phyloP scores from a whole-genome alignment of 35 echinoderm and acorn worm species.

The Diadema setosum region DNA sequence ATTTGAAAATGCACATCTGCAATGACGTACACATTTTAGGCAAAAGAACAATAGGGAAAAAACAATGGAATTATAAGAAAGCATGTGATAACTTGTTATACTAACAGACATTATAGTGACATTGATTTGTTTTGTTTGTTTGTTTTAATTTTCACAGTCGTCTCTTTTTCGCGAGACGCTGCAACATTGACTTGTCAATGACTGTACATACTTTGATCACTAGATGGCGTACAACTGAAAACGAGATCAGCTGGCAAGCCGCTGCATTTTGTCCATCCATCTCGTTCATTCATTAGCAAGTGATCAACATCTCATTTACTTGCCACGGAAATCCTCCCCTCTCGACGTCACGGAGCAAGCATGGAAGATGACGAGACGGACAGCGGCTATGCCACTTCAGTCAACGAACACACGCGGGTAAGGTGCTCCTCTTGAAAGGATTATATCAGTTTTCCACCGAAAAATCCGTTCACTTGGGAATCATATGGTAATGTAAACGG shows the following conservation, averaged over 20 bases:
- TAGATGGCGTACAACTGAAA: not conserved
- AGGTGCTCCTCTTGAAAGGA: slow-evolving; percentile 17
- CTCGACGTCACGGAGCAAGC: slow-evolving; percentile 2
- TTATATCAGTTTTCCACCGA: not conserved
- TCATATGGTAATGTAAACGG: slow-evolving; percentile 8
- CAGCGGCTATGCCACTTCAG: slow-evolving; percentile 83
- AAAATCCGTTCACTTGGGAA: not conserved
- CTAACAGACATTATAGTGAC: no score
- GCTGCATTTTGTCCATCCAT: not conserved
- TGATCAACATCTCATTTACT: not conserved
- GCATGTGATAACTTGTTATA: no score
- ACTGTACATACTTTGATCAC: not conserved
- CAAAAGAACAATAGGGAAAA: no score
- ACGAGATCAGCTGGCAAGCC: not conserved
- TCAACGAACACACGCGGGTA: slow-evolving; percentile 85
- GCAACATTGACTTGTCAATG: not conserved
- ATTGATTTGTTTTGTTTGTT: no score
- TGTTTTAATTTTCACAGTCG: no score
- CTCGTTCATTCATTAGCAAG: not conserved
- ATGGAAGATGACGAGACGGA: slow-evolving; percentile 99
- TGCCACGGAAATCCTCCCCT: not conserved
- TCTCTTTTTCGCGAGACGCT: no score
- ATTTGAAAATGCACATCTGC: no score
- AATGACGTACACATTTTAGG: no score
- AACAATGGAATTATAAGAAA: no score